These are phyloP conservation scores for Callocephalon fimbriatum DNA, from an alignment of 2,113 vertebrate genomes.

Conservation along the genomic window DNA sequence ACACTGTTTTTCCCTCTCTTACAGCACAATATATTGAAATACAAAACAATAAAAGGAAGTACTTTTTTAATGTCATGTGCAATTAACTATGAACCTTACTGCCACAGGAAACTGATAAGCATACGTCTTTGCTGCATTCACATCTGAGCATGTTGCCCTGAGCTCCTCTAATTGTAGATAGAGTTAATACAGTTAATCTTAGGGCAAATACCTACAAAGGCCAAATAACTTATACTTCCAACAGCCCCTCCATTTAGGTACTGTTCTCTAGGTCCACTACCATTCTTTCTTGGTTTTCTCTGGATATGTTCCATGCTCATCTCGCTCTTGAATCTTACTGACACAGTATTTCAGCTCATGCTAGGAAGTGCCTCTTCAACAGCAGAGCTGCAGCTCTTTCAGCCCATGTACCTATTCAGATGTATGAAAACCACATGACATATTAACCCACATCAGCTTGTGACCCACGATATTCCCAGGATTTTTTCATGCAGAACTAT, in stretches of 20 bases:
- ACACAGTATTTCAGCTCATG: not conserved
- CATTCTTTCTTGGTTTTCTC: not conserved
- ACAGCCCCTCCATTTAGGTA: not conserved
- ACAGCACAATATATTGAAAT: not conserved
- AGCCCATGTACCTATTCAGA: not conserved
- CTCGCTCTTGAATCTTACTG: not conserved
- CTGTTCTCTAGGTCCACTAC: not conserved
- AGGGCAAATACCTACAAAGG: not conserved
- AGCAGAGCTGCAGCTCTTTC: not conserved
- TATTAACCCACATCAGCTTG: not conserved
- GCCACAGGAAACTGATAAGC: constrained; percentile 5
- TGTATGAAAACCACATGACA: accelerated
- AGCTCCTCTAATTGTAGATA: not conserved
- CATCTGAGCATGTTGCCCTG: not conserved
- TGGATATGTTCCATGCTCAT: not conserved
- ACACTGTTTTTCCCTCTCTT: not conserved
- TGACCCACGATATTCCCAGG: not conserved
- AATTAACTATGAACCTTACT: not conserved
- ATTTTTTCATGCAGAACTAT: not conserved
- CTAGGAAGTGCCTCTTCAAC: not conserved
- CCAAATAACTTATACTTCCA: not conserved
- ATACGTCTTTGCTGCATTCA: not conserved
- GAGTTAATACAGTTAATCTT: not conserved
- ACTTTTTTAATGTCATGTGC: not conserved
- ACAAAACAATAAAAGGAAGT: constrained; percentile 32